Base-by-base conservation (phyloP, 2,888 invertebrate species). In the Xylota sylvarum region DNA sequence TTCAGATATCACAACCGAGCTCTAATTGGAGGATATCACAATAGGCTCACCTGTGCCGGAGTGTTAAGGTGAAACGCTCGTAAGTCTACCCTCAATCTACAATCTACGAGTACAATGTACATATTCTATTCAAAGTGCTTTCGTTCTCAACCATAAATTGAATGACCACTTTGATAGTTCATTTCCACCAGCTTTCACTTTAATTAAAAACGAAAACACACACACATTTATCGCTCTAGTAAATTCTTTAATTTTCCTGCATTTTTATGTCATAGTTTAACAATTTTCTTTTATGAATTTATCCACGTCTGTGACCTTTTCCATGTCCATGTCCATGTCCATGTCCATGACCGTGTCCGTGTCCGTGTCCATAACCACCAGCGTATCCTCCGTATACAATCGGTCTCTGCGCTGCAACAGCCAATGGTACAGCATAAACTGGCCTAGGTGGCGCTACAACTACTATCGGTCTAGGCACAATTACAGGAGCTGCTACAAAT, bases 351-450 rank as follows among this genome's bases (percentile, higher is more conserved):
- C 58, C 50, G 6, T 50, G n/a, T 14, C 81, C 37, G 5, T 37
- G 48, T 30, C 56, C 69, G 7, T 30, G n/a, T 64, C 74, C 74
- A 37, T 10, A 40, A 3, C 70, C 70, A 7, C 70, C 46, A 12
- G 9, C 62, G 6, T 32, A 64, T 5, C 58, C 48, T 48, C 60
- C 74, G n/a, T 40, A 27, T 4, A 40, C 23, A 40, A 5, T 9
- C 4, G 37, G 52, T 17, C 52, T 12, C 4, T n/a, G 35, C 0
- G 43, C 52, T 2, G 19, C 37, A 14, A 74, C 64, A 5, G 14
- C 43, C 52, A 78, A 9, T 32, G 70, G 60, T 5, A 78, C 32
- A 32, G 73, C 40, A 78, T 82, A 77, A 10, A 73, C 30, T 46
- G 35, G 74, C 37, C 52, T 64, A 6, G 76, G 65, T 17, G 12